phyloP scores from a whole-genome alignment of 2,797 vertebrate genomes.

The Paratrypauchen microcephalus region DNA sequence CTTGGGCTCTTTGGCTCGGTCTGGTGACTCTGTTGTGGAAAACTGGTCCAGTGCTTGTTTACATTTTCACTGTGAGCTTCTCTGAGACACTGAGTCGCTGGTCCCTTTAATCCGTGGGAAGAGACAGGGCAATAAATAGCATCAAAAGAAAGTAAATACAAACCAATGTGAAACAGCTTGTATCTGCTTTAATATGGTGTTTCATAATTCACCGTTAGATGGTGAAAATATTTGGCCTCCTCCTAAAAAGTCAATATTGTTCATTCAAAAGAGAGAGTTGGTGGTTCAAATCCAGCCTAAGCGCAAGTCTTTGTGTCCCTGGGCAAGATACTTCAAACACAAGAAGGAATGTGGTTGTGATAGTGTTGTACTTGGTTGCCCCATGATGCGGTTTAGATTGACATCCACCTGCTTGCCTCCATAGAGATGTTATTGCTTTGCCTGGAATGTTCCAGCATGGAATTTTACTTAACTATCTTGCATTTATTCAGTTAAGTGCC shows the following conservation, averaged over 20 bases:
- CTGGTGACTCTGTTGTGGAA: conserved; percentile 66
- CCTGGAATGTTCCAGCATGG: no score
- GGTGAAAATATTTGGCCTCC: background rate
- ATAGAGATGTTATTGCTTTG: no score
- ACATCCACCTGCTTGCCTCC: background rate
- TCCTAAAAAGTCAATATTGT: background rate
- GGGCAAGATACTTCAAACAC: no score
- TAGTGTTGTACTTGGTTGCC: no score
- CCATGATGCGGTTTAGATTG: no score
- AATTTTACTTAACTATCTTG: no score
- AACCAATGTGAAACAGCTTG: background rate
- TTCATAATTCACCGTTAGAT: background rate
- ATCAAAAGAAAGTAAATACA: conserved; percentile 17
- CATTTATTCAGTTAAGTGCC: no score
- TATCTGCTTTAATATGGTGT: background rate
- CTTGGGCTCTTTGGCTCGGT: conserved; percentile 37
- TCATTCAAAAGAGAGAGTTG: background rate
- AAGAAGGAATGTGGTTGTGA: no score
- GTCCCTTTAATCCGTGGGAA: conserved; percentile 59
- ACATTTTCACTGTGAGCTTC: conserved; percentile 50
- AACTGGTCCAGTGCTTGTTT: conserved; percentile 53
- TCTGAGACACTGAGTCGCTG: conserved; percentile 42
- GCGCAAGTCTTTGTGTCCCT: background rate
- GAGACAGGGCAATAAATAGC: conserved; percentile 41
- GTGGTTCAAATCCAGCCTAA: background rate